These are phyloP conservation scores for Dasyornis broadbenti DNA, from an alignment of 2,113 vertebrate genomes.

Conservation along the genomic window DNA sequence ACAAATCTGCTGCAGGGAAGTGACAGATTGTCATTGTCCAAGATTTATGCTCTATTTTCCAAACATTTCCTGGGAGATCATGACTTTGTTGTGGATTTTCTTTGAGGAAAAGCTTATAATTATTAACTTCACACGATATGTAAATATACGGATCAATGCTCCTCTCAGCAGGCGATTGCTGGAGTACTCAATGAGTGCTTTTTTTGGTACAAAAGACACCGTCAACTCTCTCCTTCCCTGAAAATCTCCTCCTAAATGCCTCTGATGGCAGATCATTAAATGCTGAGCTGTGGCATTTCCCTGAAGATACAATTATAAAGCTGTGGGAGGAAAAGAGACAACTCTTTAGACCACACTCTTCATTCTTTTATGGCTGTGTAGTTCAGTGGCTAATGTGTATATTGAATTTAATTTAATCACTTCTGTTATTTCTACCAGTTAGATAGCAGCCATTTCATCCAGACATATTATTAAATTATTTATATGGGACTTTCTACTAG, in stretches of 20 bases:
- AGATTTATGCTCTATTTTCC: neutral
- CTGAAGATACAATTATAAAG: slow-evolving; percentile 54
- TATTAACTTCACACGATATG: neutral
- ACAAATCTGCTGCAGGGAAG: neutral
- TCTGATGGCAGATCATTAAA: slow-evolving; percentile 54
- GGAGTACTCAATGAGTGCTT: neutral
- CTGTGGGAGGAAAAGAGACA: slow-evolving; percentile 42
- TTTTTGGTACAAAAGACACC: slow-evolving; percentile 22
- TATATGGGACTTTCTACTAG: slow-evolving; percentile 32
- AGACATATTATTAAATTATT: slow-evolving; percentile 53
- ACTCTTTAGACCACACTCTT: slow-evolving; percentile 44
- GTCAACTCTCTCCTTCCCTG: slow-evolving; percentile 17
- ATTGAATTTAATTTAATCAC: slow-evolving; percentile 55
- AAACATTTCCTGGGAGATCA: neutral
- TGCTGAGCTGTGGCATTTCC: slow-evolving; percentile 61
- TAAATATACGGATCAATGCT: slow-evolving; percentile 6
- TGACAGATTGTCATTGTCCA: neutral
- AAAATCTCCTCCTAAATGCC: slow-evolving; percentile 51
- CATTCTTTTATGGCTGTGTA: slow-evolving; percentile 46
- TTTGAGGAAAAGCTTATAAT: neutral
- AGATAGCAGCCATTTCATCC: slow-evolving; percentile 44
- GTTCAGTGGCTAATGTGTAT: slow-evolving; percentile 55
- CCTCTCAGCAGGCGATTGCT: neutral
- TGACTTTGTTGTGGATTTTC: slow-evolving; percentile 1
- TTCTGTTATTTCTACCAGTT: slow-evolving; percentile 60